These are phyloP conservation scores for Stenodema calcarata DNA, from an alignment of 2,888 invertebrate species.

Conservation along the genomic window DNA sequence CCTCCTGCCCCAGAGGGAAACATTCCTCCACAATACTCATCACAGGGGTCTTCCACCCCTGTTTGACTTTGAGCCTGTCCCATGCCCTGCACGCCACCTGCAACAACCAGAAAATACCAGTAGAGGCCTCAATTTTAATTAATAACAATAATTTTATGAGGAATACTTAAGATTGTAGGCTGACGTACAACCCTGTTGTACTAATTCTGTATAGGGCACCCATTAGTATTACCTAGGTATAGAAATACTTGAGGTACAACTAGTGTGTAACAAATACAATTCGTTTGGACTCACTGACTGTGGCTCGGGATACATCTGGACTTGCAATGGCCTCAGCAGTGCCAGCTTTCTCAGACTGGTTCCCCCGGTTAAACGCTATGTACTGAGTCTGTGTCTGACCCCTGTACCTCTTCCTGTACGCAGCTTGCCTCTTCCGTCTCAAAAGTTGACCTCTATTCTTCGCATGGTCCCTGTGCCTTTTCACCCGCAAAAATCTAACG, in stretches of 20 bases:
- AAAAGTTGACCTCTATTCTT: background rate
- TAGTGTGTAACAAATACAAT: no score
- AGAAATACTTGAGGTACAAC: no score
- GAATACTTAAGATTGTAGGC: background rate
- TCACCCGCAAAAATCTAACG: background rate
- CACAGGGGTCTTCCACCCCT: slow-evolving; percentile 68
- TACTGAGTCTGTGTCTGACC: slow-evolving; percentile 88
- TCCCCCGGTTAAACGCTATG: slow-evolving; percentile 70
- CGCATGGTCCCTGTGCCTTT: background rate
- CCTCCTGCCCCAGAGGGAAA: slow-evolving; percentile 26
- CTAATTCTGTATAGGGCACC: no score
- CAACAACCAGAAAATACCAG: background rate
- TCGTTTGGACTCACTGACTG: slow-evolving; percentile 80
- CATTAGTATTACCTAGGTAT: no score
- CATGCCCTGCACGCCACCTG: slow-evolving; percentile 83
- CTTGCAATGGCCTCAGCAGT: slow-evolving; percentile 84
- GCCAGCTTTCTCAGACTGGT: slow-evolving; percentile 64
- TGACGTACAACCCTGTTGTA: no score
- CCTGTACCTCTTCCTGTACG: slow-evolving; percentile 60
- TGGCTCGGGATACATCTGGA: slow-evolving; percentile 72
- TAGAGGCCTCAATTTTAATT: background rate
- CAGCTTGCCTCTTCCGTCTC: slow-evolving; percentile 10
- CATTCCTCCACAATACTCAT: slow-evolving; percentile 66
- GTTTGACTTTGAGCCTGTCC: slow-evolving; percentile 89
- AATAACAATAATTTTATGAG: background rate